Conservation (phyloP, 2,797 vertebrate species). For the Darevskia nairensis region DNA sequence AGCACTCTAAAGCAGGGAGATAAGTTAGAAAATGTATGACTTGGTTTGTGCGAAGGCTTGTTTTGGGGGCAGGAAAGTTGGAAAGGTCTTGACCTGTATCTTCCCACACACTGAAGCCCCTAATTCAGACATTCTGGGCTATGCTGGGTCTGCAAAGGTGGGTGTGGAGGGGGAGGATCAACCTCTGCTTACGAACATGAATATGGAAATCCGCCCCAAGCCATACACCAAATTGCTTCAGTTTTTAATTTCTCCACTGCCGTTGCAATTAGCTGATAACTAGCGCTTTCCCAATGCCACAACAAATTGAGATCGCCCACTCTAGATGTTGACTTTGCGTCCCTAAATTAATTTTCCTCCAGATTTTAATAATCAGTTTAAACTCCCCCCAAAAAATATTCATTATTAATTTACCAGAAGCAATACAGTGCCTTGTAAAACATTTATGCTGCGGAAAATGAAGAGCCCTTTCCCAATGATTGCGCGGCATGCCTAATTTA, state of each 20-base stretch:
- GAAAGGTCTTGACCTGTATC: neutral
- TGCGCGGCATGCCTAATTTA: constrained; percentile 74
- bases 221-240: neutral
- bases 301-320: constrained; percentile 53
- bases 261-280: constrained; percentile 33
- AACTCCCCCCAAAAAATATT: constrained; percentile 73
- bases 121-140: neutral
- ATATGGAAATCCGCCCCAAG: constrained; percentile 2
- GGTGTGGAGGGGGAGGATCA: too few relatives aligned
- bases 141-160: neutral
- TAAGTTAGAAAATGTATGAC: neutral
- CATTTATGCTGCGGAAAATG: constrained; percentile 79
- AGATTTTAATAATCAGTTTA: constrained; percentile 79
- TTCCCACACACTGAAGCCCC: neutral
- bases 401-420: constrained; percentile 82
- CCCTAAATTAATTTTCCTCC: constrained; percentile 72
- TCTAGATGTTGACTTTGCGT: constrained; percentile 66
- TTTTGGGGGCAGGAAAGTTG: neutral
- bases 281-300: constrained; percentile 9
- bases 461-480: constrained; percentile 72
- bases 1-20: too few relatives aligned
- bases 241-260: constrained; percentile 18
- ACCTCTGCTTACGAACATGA: constrained; percentile 7
- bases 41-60: neutral
- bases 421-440: constrained; percentile 78